phyloP scores from a whole-genome alignment of 2,113 vertebrate species.

The Malurus alboscapulatus region DNA sequence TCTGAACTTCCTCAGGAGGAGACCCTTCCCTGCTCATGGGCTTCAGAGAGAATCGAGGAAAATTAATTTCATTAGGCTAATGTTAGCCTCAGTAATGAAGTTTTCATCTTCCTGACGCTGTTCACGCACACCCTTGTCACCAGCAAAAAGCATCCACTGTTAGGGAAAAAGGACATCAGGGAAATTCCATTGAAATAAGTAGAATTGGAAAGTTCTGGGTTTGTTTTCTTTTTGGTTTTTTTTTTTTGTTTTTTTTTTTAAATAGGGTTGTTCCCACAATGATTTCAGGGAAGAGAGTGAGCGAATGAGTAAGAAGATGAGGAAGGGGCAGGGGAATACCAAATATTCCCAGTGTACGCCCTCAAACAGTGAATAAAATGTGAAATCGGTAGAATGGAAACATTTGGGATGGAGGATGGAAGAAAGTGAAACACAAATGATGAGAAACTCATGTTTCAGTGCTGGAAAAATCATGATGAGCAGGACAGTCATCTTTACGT shows the following conservation, averaged over 20 bases:
- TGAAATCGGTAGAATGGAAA: background rate
- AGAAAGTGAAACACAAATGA: conserved; percentile 18
- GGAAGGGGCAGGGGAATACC: conserved; percentile 29
- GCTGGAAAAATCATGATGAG: conserved; percentile 17
- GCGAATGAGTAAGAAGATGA: conserved; percentile 3
- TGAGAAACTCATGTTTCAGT: background rate
- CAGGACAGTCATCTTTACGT: background rate
- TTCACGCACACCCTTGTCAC: background rate
- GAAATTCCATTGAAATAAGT: conserved; percentile 40
- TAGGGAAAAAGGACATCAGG: conserved; percentile 30
- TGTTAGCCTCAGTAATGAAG: background rate
- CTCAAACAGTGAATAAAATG: background rate
- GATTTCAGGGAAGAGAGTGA: conserved; percentile 39
- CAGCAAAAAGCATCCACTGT: background rate
- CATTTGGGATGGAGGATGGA: conserved; percentile 16
- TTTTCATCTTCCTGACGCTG: background rate
- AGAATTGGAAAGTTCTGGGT: conserved; percentile 24
- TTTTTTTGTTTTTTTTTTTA: background rate
- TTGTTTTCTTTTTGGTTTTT: background rate
- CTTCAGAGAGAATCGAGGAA: background rate
- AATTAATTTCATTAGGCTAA: background rate
- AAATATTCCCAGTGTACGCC: background rate
- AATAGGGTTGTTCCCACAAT: background rate
- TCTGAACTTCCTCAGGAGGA: background rate
- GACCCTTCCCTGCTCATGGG: background rate